Base-by-base conservation (phyloP, 2,113 vertebrate genomes). In the Mesocricetus auratus region DNA sequence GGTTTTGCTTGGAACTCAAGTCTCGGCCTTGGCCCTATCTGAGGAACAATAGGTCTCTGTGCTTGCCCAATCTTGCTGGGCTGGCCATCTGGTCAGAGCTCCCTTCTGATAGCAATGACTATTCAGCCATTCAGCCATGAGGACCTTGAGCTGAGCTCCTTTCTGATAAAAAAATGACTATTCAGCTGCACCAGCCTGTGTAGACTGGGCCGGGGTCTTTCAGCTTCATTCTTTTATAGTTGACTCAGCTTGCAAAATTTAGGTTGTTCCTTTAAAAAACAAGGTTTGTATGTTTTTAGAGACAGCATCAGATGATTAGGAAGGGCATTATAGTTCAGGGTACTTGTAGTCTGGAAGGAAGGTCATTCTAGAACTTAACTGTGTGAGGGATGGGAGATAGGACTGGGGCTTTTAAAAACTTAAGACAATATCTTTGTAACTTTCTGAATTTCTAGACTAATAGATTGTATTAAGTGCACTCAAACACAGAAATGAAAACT, bases 401-500 rank as follows among this genome's bases (percentile, higher is more conserved):
- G 8, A 53, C 66, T 86, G 75, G 15, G 16, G 47, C 83, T 86
- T 86, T 81, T 16, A 45, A 68, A 69, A 60, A 91, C 22, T 93
- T 87, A 39, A 93, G 62, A 53, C 21, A 88, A 5, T 26, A 17
- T 95, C 82, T 91, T 97, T 94, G 77, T 81, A 94, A 90, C 42
- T 68, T 88, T 92, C 17, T 96, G 15, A 68, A 85, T 96, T 96
- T 88, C 53, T 12, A 82, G 75, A 95, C 86, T 77, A 86, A 42
- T 74, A 94, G 26, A 93, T 56, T 94, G 13, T 85, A 8, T 92
- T 74, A 66, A 90, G n/a, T 66, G 3, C 21, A 69, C 7, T 36
- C 36, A 92, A 83, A 94, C 39, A 79, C 9, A 15, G 26, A 78
- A 95, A 39, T 83, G 60, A 89, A 89, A 96, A 87, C 15, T 91